Conservation (phyloP, 2,888 invertebrate species). For the Barypeithes pellucidus region DNA sequence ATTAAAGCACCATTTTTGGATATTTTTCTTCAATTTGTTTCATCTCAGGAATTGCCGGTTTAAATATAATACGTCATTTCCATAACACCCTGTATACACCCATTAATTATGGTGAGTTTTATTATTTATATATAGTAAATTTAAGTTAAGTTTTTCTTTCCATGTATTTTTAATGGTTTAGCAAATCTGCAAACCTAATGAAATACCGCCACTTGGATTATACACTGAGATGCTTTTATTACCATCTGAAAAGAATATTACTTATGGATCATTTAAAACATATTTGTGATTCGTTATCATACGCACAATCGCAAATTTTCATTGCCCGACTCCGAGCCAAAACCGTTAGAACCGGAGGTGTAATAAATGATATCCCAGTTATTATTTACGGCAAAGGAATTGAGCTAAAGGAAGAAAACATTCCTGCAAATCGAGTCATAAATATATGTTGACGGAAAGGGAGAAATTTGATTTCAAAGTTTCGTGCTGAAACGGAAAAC, state of each 20-base stretch:
- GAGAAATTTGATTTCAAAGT: slow-evolving; percentile 5
- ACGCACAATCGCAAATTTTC: background rate
- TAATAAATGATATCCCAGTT: slow-evolving; percentile 20
- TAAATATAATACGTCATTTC: too few relatives aligned
- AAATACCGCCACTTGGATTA: too few relatives aligned
- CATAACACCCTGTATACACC: too few relatives aligned
- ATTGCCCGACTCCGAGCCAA: slow-evolving; percentile 8
- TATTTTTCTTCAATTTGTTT: too few relatives aligned
- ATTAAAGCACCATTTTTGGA: too few relatives aligned
- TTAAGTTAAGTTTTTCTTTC: too few relatives aligned
- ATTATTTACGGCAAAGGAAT: slow-evolving; percentile 20
- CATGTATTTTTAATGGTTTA: too few relatives aligned
- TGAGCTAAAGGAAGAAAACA: slow-evolving; percentile 15
- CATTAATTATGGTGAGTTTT: too few relatives aligned
- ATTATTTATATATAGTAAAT: too few relatives aligned
- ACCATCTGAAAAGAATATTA: background rate
- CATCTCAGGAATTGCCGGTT: too few relatives aligned
- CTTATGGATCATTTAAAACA: background rate
- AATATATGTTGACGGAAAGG: slow-evolving; percentile 10
- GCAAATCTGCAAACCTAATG: too few relatives aligned
- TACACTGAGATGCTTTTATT: too few relatives aligned
- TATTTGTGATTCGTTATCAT: background rate
- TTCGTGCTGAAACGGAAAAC: background rate
- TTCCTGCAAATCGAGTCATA: slow-evolving; percentile 14
- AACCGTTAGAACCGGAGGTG: slow-evolving; percentile 5